Percentiles rank a stretch among this genome's conserved stretches.
Evolutionary conservation across 2,888 invertebrate species (phyloP).

Genomic region (Melinaea marsaeus): DNA sequence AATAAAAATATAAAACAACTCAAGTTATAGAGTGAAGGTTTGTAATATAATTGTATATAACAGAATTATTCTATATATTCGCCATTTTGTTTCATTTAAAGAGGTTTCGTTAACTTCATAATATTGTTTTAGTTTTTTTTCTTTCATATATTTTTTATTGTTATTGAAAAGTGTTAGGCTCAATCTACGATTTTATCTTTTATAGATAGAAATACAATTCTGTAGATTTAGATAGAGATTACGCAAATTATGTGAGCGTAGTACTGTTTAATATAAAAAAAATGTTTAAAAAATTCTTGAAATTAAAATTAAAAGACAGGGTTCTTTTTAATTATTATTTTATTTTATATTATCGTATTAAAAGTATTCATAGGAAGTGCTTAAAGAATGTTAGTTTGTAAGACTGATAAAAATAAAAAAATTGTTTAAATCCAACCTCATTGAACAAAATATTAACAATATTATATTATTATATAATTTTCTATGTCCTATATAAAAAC

Average conservation of each 20-base stretch:
- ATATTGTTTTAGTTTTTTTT: no score
- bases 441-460: not conserved
- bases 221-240: no score
- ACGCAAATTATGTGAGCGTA: no score
- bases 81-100: no score
- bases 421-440: not conserved
- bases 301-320: constrained; percentile 1
- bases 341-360: constrained; percentile 8
- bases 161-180: constrained; percentile 7
- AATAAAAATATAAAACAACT: no score
- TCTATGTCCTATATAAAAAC: not conserved
- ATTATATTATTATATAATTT: no score
- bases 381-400: constrained; percentile 13
- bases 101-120: no score
- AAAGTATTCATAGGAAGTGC: constrained; percentile 1
- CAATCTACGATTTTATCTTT: constrained; percentile 23
- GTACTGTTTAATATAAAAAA: no score
- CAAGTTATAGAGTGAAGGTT: no score
- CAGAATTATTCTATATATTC: no score
- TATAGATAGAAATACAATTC: constrained; percentile 6
- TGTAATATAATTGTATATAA: no score
- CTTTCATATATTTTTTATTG: not conserved
- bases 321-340: constrained; percentile 1
- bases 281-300: no score
- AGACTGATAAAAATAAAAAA: constrained; percentile 6